These are phyloP conservation scores for Marcusenius ussheri DNA, from an alignment of 2,113 vertebrate genomes.

Conservation along the genomic window DNA sequence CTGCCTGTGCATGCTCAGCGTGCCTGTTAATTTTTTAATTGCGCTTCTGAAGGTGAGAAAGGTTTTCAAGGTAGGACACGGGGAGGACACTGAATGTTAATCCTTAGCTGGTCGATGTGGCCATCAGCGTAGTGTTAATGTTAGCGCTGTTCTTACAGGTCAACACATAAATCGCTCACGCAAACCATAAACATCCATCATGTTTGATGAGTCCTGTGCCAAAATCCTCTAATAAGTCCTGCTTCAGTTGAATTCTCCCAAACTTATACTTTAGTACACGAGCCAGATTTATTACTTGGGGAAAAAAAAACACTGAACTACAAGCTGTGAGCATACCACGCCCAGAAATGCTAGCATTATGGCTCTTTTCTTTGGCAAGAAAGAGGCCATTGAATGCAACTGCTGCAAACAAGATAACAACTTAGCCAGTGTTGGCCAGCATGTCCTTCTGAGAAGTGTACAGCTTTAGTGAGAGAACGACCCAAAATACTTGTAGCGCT, in stretches of 20 bases:
- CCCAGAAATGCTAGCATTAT: background rate
- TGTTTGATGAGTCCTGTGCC: background rate
- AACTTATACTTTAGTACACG: background rate
- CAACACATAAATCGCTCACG: background rate
- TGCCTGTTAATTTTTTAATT: slow-evolving; percentile 19
- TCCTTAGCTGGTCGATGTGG: slow-evolving; percentile 16
- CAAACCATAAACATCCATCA: background rate
- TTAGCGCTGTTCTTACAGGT: background rate
- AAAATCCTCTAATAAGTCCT: background rate
- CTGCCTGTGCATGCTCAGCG: background rate
- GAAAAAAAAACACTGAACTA: background rate
- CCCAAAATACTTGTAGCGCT: background rate
- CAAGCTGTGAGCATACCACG: background rate
- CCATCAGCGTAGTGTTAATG: background rate
- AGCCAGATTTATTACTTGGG: background rate
- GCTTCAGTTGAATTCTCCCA: background rate
- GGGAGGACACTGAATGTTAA: background rate
- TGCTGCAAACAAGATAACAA: background rate
- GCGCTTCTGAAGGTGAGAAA: slow-evolving; percentile 11
- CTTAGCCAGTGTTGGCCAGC: background rate
- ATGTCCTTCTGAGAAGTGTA: background rate
- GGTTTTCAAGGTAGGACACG: slow-evolving; percentile 13
- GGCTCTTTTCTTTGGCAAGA: background rate
- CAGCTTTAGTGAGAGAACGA: background rate
- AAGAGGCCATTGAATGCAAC: background rate